Evolutionary conservation across 37 sponge, comb jelly and placozoan genomes (phyloP).

Genomic region (Ianthella basta): DNA sequence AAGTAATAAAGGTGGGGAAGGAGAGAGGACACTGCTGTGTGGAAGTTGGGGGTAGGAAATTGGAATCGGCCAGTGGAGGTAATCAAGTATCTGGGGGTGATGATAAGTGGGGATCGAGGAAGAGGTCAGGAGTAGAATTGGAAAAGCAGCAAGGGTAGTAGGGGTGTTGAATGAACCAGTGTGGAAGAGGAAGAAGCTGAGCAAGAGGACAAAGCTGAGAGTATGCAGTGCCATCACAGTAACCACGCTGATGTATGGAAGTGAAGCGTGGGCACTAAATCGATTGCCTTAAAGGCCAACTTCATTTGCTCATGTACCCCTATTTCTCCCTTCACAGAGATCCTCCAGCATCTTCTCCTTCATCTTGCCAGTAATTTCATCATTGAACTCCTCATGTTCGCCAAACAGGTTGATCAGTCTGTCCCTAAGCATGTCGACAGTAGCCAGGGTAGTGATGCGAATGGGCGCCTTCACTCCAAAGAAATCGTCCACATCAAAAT

Average conservation of each 20-base stretch:
- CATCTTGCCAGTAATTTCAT: too few relatives aligned
- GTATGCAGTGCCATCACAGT: neutral
- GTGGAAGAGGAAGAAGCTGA: neutral
- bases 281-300: too few relatives aligned
- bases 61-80: slow-evolving; percentile 3
- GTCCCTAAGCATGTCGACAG: too few relatives aligned
- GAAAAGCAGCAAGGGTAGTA: slow-evolving; percentile 2
- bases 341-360: too few relatives aligned
- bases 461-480: too few relatives aligned
- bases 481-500: too few relatives aligned
- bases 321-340: too few relatives aligned
- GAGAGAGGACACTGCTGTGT: slow-evolving; percentile 16
- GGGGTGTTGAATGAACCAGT: slow-evolving; percentile 7
- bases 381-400: too few relatives aligned
- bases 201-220: neutral
- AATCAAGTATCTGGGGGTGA: neutral
- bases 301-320: too few relatives aligned
- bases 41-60: neutral
- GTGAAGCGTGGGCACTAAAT: too few relatives aligned
- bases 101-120: slow-evolving; percentile 14
- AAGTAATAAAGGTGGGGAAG: slow-evolving; percentile 5
- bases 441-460: too few relatives aligned
- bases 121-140: slow-evolving; percentile 5
- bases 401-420: too few relatives aligned
- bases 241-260: neutral